Percentiles rank a stretch among this genome's conserved stretches.
phyloP scores from a whole-genome alignment of 2,113 vertebrate genomes.

The Malurus melanocephalus region DNA sequence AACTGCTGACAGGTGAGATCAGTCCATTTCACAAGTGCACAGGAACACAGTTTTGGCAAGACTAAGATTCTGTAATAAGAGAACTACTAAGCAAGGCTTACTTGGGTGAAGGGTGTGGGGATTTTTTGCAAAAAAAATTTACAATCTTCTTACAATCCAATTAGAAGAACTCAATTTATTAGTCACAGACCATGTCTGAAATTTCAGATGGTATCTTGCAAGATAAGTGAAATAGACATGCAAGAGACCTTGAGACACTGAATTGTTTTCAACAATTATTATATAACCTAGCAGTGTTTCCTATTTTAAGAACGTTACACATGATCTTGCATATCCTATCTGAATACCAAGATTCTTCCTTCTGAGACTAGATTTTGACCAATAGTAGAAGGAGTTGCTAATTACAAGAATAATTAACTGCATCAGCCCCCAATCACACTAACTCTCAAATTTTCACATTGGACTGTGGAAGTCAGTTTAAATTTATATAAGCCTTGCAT shows the following conservation, averaged over 20 bases:
- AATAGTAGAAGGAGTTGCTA: background rate
- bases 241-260: background rate
- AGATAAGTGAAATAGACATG: background rate
- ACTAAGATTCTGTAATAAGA: background rate
- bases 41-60: constrained; percentile 7
- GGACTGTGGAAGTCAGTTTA: background rate
- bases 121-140: background rate
- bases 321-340: background rate
- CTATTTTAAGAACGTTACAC: background rate
- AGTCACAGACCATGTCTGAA: background rate
- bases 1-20: constrained; percentile 57
- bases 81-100: background rate
- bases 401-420: background rate
- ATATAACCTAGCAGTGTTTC: background rate
- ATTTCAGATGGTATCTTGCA: background rate
- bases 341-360: background rate
- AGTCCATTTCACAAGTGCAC: constrained; percentile 29
- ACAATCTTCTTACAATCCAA: background rate
- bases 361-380: background rate
- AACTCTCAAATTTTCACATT: background rate
- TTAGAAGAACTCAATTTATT: background rate
- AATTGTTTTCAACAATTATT: background rate
- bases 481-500: background rate
- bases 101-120: background rate
- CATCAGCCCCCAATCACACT: background rate